A percentile compares a stretch with the other conserved stretches of the same genome.
phyloP scores from a whole-genome alignment of 2,888 invertebrate genomes.

The Tipula helvola region DNA sequence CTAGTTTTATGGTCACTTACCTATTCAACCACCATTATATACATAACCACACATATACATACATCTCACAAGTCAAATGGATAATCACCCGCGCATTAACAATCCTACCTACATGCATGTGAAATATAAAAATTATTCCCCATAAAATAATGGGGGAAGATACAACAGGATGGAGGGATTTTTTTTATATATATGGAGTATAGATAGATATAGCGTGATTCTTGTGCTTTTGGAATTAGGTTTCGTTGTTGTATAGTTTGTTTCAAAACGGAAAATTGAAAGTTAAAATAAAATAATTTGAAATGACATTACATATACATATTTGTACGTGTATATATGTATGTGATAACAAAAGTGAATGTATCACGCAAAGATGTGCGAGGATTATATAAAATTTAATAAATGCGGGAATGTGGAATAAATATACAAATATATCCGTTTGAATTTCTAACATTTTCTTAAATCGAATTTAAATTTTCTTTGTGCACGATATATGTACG shows the following conservation, averaged over 20 bases:
- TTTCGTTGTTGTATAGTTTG: background rate
- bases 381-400: background rate
- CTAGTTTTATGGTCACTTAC: background rate
- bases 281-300: background rate
- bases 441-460: background rate
- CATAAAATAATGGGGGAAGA: background rate
- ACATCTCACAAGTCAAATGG: background rate
- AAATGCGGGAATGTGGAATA: background rate
- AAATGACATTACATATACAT: background rate
- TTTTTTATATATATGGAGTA: background rate
- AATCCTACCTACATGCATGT: background rate
- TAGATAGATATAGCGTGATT: background rate
- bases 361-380: background rate
- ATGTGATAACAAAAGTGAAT: background rate
- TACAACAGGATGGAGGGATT: background rate
- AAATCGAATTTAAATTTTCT: background rate
- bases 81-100: slow-evolving; percentile 4
- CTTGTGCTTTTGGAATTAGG: background rate
- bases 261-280: background rate
- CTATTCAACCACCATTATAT: background rate
- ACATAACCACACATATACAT: background rate
- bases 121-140: background rate
- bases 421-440: background rate
- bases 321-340: background rate
- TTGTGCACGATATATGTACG: background rate